These are phyloP conservation scores for Calidris pygmaea DNA, from an alignment of 2,113 vertebrate species.

Conservation along the genomic window DNA sequence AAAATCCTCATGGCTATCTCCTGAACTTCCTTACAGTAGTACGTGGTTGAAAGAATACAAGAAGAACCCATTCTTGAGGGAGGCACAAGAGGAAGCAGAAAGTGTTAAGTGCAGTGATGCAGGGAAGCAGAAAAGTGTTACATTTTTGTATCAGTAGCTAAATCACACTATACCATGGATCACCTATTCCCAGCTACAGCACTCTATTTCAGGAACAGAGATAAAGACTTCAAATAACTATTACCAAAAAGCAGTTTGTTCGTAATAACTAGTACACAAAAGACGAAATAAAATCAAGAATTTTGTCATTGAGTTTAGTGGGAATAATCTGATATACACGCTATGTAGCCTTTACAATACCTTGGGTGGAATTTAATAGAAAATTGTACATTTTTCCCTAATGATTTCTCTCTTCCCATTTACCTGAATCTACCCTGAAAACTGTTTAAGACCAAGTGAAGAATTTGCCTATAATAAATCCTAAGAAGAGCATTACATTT, in stretches of 20 bases:
- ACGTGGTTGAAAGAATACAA: background rate
- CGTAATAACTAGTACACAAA: background rate
- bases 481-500: slow-evolving; percentile 62
- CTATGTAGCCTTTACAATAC: background rate
- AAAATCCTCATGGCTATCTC: background rate
- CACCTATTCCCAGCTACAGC: background rate
- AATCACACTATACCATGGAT: slow-evolving; percentile 13
- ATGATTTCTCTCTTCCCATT: slow-evolving; percentile 34
- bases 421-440: background rate
- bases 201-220: slow-evolving; percentile 14
- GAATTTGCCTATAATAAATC: slow-evolving; percentile 60
- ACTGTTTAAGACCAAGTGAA: slow-evolving; percentile 44
- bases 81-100: slow-evolving; percentile 1
- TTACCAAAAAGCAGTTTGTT: background rate
- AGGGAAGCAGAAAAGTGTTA: slow-evolving; percentile 51
- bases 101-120: slow-evolving; percentile 32
- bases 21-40: background rate
- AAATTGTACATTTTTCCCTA: slow-evolving; percentile 29
- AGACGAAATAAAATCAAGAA: slow-evolving; percentile 21
- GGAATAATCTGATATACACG: background rate
- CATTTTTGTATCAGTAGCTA: slow-evolving; percentile 36
- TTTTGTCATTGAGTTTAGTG: background rate
- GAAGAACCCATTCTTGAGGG: background rate
- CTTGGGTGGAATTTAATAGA: slow-evolving; percentile 20
- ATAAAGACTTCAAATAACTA: slow-evolving; percentile 21